A percentile compares a stretch with the other conserved stretches of the same genome.
These are phyloP conservation scores for Macaca nemestrina DNA, from an alignment of 2,113 vertebrate species.

Conservation along the genomic window DNA sequence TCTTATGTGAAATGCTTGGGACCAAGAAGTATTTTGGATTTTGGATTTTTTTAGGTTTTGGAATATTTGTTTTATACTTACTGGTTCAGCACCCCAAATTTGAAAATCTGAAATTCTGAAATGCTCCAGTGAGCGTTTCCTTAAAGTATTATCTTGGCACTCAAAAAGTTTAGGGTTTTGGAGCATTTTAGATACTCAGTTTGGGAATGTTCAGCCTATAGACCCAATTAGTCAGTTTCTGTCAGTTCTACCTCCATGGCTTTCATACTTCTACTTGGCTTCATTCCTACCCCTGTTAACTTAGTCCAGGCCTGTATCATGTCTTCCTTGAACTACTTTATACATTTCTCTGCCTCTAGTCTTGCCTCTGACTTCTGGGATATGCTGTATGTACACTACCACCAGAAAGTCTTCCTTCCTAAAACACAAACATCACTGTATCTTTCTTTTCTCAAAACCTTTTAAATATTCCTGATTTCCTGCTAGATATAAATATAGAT, in stretches of 20 bases:
- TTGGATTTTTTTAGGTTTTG: not conserved
- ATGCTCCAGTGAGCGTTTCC: not conserved
- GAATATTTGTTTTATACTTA: not conserved
- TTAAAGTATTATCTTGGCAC: not conserved
- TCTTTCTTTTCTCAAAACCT: not conserved
- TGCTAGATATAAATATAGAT: not conserved
- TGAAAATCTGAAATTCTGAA: not conserved
- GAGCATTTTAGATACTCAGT: not conserved
- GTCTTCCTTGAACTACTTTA: not conserved
- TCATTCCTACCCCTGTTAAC: not conserved
- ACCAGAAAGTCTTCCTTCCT: not conserved
- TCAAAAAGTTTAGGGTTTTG: not conserved
- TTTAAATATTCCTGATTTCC: not conserved
- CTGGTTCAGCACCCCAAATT: not conserved
- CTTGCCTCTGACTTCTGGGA: not conserved
- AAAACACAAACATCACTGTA: not conserved
- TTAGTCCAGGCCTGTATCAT: not conserved
- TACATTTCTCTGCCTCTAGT: not conserved
- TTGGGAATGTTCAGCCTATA: not conserved
- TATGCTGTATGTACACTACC: not conserved
- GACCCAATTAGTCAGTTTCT: not conserved
- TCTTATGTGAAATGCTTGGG: not conserved
- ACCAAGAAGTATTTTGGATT: not conserved
- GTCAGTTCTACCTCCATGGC: not conserved
- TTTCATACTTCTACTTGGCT: fast-evolving